These are phyloP conservation scores for Rhabdornis inornatus DNA, from an alignment of 2,113 vertebrate species.

Conservation along the genomic window DNA sequence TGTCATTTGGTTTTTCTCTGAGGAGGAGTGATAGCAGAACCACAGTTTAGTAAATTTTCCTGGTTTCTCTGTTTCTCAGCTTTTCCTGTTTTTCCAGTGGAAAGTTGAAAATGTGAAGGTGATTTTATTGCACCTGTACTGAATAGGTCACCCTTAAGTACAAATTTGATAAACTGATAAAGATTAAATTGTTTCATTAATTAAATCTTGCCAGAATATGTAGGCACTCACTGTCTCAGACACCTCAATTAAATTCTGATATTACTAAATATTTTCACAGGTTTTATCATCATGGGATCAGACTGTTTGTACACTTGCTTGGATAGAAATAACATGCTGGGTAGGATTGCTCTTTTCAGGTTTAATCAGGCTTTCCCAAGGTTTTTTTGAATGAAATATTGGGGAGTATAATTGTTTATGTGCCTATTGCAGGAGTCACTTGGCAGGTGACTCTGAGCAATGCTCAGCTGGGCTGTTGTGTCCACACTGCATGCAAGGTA, in stretches of 20 bases:
- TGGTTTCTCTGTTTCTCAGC: not conserved
- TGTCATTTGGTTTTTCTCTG: not conserved
- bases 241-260: not conserved
- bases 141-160: not conserved
- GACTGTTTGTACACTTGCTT: not conserved
- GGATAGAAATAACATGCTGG: not conserved
- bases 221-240: not conserved
- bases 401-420: not conserved
- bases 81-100: not conserved
- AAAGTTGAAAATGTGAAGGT: not conserved
- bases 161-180: not conserved
- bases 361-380: not conserved
- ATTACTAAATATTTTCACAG: not conserved
- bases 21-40: not conserved
- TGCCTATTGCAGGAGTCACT: not conserved
- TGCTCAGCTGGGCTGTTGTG: not conserved
- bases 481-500: not conserved
- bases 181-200: not conserved
- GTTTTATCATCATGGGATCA: not conserved
- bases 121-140: not conserved
- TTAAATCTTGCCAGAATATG: not conserved
- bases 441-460: not conserved
- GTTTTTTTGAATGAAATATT: not conserved
- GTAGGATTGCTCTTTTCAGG: not conserved
- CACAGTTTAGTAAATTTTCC: not conserved